Evolutionary conservation across 2,888 invertebrate species (phyloP), one percentile per base, ranked within the genome.

Genomic region (Nymphalis c-album): DNA sequence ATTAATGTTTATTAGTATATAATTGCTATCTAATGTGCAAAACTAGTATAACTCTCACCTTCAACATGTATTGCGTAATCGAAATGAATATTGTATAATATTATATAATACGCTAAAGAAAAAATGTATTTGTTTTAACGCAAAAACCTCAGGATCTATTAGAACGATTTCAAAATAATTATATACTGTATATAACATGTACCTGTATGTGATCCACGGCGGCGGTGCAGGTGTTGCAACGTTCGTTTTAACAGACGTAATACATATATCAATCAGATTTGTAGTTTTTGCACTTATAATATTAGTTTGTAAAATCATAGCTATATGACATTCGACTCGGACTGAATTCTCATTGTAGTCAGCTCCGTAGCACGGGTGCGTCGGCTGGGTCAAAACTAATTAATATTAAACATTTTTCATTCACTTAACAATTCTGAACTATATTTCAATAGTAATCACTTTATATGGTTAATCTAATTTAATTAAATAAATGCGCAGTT

Each of bases 381-480:
- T 62, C 69, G 72, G 67, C 73, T 63, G 69, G 78, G 86, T 84
- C 86, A 85, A 84, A 77, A 74, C 76, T 71, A 77, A 80, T 84
- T 80, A 84, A 86, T 86, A 87, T 85, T 84, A 78, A 87, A 81
- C 74, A 73, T 65, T 73, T 76, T 83, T 80, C 83, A 84, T 85
- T 85, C 79, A 82, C 76, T 81, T 80, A 79, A 81, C 73, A 78
- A 83, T 85, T 84, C 78, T 75, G 66, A 77, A 77, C 75, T 77
- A 79, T 80, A 83, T 85, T 71, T 68, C 60, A 60, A 71, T 40
- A 40, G 13, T 63, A 40, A 40, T 63, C 69, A 51, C 57, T 64
- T 53, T 71, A 50, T 60, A 53, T 61, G 47, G 66, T 68, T 60
- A 65, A 68, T 71, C 64, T 66, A 63, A 73, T 71, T 58, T 73